phyloP scores from a whole-genome alignment of 2,113 vertebrate genomes.

The Cettia cetti region DNA sequence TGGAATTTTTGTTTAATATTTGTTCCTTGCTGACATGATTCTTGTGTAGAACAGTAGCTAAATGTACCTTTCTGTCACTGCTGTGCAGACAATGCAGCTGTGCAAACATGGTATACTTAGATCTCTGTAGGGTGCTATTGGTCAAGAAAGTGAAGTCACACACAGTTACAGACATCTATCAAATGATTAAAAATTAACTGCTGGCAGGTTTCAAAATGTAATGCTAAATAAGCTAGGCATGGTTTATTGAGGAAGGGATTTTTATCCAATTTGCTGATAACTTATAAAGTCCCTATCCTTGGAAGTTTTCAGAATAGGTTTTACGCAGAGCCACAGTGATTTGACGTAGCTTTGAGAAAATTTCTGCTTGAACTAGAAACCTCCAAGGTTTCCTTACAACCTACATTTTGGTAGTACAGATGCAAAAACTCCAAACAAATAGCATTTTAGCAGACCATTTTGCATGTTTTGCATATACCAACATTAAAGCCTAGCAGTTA shows the following conservation, averaged over 20 bases:
- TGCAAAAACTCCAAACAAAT: not conserved
- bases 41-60: not conserved
- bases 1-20: not conserved
- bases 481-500: not conserved
- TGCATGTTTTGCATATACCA: not conserved
- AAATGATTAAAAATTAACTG: not conserved
- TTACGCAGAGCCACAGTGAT: not conserved
- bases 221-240: not conserved
- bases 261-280: not conserved
- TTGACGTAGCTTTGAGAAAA: not conserved
- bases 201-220: not conserved
- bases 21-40: not conserved
- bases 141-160: not conserved
- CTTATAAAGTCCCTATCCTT: not conserved
- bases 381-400: not conserved
- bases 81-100: not conserved
- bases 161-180: not conserved
- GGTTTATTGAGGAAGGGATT: not conserved
- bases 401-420: not conserved
- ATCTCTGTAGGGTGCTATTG: not conserved
- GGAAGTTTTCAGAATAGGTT: not conserved
- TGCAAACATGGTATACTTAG: not conserved
- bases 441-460: not conserved
- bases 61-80: not conserved
- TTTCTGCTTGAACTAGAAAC: not conserved